Evolutionary conservation across 2,888 invertebrate species (phyloP), one percentile per base, ranked within the genome.

Genomic region (Ectemnius cavifrons): DNA sequence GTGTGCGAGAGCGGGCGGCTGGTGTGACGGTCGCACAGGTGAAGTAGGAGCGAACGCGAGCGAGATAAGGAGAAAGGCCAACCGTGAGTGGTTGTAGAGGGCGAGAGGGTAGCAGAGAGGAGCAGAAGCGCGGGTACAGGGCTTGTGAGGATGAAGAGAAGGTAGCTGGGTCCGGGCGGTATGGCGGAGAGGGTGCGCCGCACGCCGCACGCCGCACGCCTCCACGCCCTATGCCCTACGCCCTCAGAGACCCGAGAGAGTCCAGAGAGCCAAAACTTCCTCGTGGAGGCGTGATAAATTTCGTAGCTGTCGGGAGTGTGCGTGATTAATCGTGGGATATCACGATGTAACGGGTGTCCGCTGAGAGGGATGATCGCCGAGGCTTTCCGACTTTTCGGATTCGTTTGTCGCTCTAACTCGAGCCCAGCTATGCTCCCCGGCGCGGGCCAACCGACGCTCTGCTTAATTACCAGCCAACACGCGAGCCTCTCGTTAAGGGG

Each of bases 401-500:
- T 77, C 80, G 82, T 80, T 79, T 74, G 82, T 79, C 74, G 79
- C 72, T 71, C 66, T 66, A 37, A 37, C 57, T 57, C n/a, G 71
- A 59, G 37, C 3, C 23, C 23, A 3, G 23, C 23, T 2, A 23
- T 2, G 62, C 46, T 56, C 60, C 65, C 59, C 63, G 47, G 67
- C 62, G 61, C 64, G 81, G 79, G 74, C 77, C 77, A 73, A 70
- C 63, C 77, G 76, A 70, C 63, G 80, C 28, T 68, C 67, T 67
- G 73, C 85, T 85, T 86, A 85, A 86, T 85, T 83, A 81, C 74
- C 67, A 60, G 70, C 56, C 5, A 75, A 69, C 86, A 86, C 85
- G 86, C 86, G 77, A 86, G 75, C 71, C 75, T 78, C 86, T 85
- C 86, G 80, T 86, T 86, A 85, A 52, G 70, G 52, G 72, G 61